These are phyloP conservation scores for Orchestia grillus DNA, from an alignment of 1,140 invertebrate species.

Conservation along the genomic window DNA sequence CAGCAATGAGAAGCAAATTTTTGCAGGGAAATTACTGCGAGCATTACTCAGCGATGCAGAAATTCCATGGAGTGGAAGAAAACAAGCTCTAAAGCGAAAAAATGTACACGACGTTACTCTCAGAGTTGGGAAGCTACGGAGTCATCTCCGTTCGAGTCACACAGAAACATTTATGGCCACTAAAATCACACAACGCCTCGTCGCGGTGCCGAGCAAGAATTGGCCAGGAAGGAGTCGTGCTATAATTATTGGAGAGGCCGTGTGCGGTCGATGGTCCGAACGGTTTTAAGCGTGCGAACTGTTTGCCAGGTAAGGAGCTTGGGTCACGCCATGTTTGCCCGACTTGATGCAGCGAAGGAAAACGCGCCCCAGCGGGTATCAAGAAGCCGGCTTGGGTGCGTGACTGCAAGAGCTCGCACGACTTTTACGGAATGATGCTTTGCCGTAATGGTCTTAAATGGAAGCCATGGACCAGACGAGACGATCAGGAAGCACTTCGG, in stretches of 20 bases:
- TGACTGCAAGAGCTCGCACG: background rate
- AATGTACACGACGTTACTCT: background rate
- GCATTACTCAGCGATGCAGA: background rate
- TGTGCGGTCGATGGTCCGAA: background rate
- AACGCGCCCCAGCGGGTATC: background rate
- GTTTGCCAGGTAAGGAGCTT: background rate
- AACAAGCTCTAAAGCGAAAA: background rate
- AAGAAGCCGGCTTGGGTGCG: background rate
- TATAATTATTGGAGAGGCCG: background rate
- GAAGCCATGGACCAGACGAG: background rate
- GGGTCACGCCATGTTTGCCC: background rate
- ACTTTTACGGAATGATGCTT: background rate
- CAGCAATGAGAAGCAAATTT: background rate
- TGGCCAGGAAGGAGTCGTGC: background rate
- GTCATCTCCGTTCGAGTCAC: background rate
- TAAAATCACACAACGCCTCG: background rate
- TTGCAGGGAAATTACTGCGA: background rate
- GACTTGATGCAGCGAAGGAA: background rate
- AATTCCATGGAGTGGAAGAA: background rate
- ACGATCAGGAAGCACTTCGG: background rate
- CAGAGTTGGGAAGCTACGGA: background rate
- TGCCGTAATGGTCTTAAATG: background rate
- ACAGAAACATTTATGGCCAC: background rate
- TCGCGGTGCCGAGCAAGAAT: background rate
- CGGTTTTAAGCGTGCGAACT: background rate